Evolutionary conservation across 1,140 invertebrate genomes (phyloP).

Genomic region (Mercenaria mercenaria): DNA sequence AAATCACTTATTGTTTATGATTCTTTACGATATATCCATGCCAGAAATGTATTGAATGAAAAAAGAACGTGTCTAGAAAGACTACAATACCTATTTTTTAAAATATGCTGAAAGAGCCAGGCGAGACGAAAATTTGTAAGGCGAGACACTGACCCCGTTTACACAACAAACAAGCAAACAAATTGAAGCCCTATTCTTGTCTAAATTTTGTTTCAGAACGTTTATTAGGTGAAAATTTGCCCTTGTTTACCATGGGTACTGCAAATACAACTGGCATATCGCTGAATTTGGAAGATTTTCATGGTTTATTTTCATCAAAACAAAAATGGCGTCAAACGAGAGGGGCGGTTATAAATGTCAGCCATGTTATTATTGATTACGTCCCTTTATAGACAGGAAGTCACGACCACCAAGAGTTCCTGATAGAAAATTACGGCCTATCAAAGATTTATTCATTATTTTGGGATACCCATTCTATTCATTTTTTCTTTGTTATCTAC

Average conservation of each 20-base stretch:
- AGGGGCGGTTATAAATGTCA: slow-evolving; percentile 18
- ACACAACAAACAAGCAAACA: neutral
- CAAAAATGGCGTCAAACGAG: slow-evolving; percentile 57
- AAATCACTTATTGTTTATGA: neutral
- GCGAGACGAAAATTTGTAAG: slow-evolving; percentile 55
- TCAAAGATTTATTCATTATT: neutral
- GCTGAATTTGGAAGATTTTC: slow-evolving; percentile 15
- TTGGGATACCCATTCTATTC: no score
- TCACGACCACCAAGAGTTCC: neutral
- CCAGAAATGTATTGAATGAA: neutral
- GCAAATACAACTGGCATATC: neutral
- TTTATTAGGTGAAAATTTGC: neutral
- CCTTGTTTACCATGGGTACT: neutral
- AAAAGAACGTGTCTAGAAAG: neutral
- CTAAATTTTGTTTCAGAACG: neutral
- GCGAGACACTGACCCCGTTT: slow-evolving; percentile 61
- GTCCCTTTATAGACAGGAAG: slow-evolving; percentile 30
- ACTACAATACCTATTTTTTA: slow-evolving; percentile 5
- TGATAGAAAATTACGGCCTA: neutral
- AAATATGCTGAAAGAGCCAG: slow-evolving; percentile 52
- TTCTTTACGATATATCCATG: neutral
- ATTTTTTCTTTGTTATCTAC: no score
- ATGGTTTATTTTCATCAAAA: slow-evolving; percentile 62
- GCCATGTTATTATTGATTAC: slow-evolving; percentile 11
- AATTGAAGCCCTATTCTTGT: neutral